Conservation (phyloP, 2,888 invertebrate species). For the Epinotia demarniana region DNA sequence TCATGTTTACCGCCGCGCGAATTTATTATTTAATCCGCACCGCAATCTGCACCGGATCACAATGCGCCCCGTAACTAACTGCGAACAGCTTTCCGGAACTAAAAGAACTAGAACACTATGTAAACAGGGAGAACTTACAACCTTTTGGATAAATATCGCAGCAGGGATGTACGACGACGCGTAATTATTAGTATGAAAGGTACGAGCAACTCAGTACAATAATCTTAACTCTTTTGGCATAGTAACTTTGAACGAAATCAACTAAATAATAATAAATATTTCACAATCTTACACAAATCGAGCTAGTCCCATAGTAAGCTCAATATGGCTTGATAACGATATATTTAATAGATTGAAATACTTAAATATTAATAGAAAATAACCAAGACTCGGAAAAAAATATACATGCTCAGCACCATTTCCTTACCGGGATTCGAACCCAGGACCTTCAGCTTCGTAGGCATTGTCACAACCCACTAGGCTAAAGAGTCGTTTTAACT, state of each 20-base stretch:
- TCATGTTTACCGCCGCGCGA: conserved; percentile 33
- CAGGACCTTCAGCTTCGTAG: no score
- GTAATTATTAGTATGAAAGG: not conserved
- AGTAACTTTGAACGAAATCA: not conserved
- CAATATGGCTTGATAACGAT: no score
- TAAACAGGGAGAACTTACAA: not conserved
- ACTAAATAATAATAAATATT: no score
- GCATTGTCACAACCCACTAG: no score
- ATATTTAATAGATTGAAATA: no score
- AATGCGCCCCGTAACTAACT: conserved; percentile 43
- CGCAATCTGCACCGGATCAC: conserved; percentile 41
- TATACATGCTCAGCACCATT: no score
- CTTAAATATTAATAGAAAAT: no score
- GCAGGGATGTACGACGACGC: not conserved
- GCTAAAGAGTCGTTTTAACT: no score
- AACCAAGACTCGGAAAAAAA: no score
- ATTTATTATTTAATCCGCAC: conserved; percentile 46
- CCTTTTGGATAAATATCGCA: not conserved
- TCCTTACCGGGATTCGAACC: no score
- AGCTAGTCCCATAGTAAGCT: no score
- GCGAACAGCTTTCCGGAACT: not conserved
- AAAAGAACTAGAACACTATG: not conserved
- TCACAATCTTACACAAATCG: no score
- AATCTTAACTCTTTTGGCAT: not conserved
- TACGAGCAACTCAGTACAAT: not conserved